Base-by-base conservation (phyloP, 2,888 invertebrate genomes). In the Pachliopta kotzebuea region DNA sequence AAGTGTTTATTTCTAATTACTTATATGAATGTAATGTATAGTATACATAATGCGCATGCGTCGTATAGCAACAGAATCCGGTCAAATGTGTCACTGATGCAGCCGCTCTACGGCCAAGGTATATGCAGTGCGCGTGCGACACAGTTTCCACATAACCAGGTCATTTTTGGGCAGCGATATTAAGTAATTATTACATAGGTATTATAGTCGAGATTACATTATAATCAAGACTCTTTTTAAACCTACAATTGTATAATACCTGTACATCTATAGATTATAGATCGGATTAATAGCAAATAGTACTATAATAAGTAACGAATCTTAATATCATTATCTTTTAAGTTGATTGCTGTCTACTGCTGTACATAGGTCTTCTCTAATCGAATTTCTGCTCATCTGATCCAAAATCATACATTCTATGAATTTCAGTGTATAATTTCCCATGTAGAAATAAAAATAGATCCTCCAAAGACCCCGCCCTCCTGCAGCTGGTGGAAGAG, bases 51-150 rank as follows among this genome's bases (percentile, higher is more conserved):
- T 53, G 24, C 17, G 4, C 9, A 31, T 20, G 21, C n/a, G 8
- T 53, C 29, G 31, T 24, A 8, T 58, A 58, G 63, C 53, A 58
- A 63, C 58, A 54, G 21, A 53, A 52, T 37, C 23, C 17, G 24
- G 58, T 42, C 29, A 53, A 53, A 20, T 56, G 37, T 53, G 63
- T 57, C 57, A 18, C 31, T 23, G 37, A 58, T 31, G 53, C 63
- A 50, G 20, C 55, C 50, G 53, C 37, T 29, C 23, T 31, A 37
- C 49, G 62, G 42, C 55, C 29, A 59, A 56, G 64, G 63, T 54
- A 52, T 65, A 52, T 61, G 24, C 4, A 17, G 29, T 31, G 52
- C 66, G 59, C 66, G 66, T 66, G 66, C 63, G 60, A 60, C 66
- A 66, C 62, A 63, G 31, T 56, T 66, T 31, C n/a, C 23, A 29